Base-by-base conservation (phyloP, 2,888 invertebrate species). In the Epistrophe eligans region DNA sequence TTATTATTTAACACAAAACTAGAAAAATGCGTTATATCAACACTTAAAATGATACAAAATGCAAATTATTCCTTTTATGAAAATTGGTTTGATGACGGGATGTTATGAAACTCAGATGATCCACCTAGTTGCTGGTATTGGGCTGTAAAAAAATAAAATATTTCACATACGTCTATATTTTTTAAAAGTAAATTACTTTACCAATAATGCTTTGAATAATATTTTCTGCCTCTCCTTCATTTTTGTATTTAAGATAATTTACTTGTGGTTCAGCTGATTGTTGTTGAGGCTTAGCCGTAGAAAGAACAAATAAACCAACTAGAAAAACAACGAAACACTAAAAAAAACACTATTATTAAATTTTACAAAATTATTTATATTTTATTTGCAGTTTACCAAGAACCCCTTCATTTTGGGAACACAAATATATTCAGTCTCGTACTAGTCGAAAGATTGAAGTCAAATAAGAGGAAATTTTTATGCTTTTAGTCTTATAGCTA, bases 401-500 rank as follows among this genome's bases (percentile, higher is more conserved):
- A 52, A 15, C 7, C 2, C 24, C 52, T 52, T 52, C 52, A 52
- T 52, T 15, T 52, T 52, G 6, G 2, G 15, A 6, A 45, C 0
- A 45, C n/a, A 45, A 7, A 45, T 15, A 43, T 43, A 45, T 45
- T 8, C n/a, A n/a, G n/a, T n/a, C 7, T 45, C 15, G 13, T 45
- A 45, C n/a, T 4, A 15, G n/a, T 45, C 45, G 2, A 4, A 45
- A 45, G 45, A 45, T 45, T 45, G 7, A 8, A n/a, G 45, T 45
- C 45, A 45, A 45, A 45, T 45, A 8, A n/a, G 45, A 15, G n/a
- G 45, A n/a, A 45, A 45, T 45, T 45, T 7, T 45, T 15, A 45
- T n/a, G 45, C 15, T 45, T 45, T n/a, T n/a, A 45, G 45, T n/a
- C 45, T n/a, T 45, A n/a, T n/a, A 45, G 45, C n/a, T 45, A 45